phyloP scores from a whole-genome alignment of 2,797 vertebrate genomes.

The Anniella stebbinsi region DNA sequence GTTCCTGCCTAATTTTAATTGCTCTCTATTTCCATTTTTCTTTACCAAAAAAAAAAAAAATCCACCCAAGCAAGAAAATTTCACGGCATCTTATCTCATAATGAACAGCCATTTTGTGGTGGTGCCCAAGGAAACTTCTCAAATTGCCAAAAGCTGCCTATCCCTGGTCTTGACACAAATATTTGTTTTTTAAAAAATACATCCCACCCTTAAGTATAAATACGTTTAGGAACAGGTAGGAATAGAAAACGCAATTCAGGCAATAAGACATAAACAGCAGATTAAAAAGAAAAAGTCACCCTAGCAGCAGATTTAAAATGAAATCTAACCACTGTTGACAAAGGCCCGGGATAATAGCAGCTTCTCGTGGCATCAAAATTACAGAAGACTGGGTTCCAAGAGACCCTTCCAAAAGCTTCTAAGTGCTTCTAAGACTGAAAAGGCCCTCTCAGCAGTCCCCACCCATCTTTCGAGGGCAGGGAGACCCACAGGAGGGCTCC shows the following conservation, averaged over 20 bases:
- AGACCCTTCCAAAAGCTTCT: neutral
- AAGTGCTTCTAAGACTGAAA: too few relatives aligned
- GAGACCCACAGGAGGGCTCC: neutral
- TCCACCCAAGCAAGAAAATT: neutral
- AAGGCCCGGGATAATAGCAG: neutral
- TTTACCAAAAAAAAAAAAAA: neutral
- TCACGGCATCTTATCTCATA: neutral
- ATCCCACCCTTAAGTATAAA: neutral
- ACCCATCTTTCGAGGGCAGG: too few relatives aligned
- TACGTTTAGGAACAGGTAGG: neutral
- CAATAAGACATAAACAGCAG: neutral
- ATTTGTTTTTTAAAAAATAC: neutral
- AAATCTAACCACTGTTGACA: neutral
- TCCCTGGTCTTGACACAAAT: neutral
- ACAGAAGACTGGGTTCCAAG: neutral
- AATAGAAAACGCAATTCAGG: neutral
- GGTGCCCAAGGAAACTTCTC: neutral
- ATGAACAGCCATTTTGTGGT: neutral
- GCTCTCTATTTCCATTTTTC: neutral
- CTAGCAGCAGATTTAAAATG: neutral
- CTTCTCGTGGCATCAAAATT: neutral
- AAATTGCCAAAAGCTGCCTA: too few relatives aligned
- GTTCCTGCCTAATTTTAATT: neutral
- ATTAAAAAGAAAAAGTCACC: neutral
- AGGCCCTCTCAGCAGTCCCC: neutral